Conservation (phyloP, 1,140 invertebrate species). For the Cecropterus lyciades region DNA sequence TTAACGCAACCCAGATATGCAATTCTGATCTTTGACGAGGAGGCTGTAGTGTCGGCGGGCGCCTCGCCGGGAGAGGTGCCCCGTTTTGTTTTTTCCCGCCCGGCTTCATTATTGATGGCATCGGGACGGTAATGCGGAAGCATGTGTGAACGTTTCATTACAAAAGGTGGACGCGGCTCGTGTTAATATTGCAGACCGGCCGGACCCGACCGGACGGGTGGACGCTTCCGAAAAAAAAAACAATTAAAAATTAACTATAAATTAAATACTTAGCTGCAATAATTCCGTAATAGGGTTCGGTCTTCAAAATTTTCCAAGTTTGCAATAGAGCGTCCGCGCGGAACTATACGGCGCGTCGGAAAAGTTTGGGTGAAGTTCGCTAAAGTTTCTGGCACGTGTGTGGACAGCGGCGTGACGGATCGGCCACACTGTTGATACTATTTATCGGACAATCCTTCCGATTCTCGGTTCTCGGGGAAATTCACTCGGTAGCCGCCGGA, state of each 20-base stretch:
- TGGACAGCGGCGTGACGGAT: constrained; percentile 61
- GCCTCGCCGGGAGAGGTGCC: constrained; percentile 80
- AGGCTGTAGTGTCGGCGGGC: constrained; percentile 83
- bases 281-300: constrained; percentile 29
- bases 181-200: constrained; percentile 81
- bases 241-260: constrained; percentile 41
- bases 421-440: constrained; percentile 54
- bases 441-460: constrained; percentile 52
- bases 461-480: constrained; percentile 38
- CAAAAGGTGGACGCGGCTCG: constrained; percentile 81
- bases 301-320: constrained; percentile 44
- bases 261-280: constrained; percentile 28
- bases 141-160: constrained; percentile 83
- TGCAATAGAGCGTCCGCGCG: constrained; percentile 46
- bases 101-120: constrained; percentile 83
- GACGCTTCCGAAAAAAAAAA: constrained; percentile 63
- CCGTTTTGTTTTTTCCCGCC: constrained; percentile 83
- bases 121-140: constrained; percentile 82
- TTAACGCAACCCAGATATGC: constrained; percentile 85
- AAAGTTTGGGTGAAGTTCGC: constrained; percentile 65
- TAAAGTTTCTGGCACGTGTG: constrained; percentile 71
- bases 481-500: constrained; percentile 35
- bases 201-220: constrained; percentile 78
- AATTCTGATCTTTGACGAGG: constrained; percentile 85
- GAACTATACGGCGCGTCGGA: constrained; percentile 61